Conservation (phyloP, 1,140 invertebrate species). For the Bombus confusus region DNA sequence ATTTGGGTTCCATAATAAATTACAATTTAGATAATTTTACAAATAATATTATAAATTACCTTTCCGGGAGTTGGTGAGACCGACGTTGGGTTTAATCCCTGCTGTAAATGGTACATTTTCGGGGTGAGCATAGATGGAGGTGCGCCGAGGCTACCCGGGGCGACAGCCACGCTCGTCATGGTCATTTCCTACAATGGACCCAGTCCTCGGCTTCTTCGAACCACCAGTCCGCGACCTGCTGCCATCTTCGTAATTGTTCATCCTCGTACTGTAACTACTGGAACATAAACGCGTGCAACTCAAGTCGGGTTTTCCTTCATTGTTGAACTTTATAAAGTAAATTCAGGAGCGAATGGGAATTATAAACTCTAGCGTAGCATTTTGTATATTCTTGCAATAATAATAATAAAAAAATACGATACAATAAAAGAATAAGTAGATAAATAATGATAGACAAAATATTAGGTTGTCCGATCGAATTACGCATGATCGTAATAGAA, state of each 20-base stretch:
- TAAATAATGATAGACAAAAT: no score
- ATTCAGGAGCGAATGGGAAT: no score
- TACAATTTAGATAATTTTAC: no score
- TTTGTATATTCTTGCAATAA: no score
- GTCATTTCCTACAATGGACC: conserved; percentile 73
- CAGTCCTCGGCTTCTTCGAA: conserved; percentile 68
- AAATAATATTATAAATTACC: conserved; percentile 36
- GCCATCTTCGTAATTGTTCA: conserved; percentile 69
- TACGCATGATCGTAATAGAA: no score
- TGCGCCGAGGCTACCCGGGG: conserved; percentile 75
- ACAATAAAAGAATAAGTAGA: neutral
- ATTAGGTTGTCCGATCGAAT: no score
- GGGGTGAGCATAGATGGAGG: conserved; percentile 68
- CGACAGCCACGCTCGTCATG: conserved; percentile 76
- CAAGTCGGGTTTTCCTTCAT: neutral
- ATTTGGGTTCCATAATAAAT: no score
- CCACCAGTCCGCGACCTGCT: conserved; percentile 69
- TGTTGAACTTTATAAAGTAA: no score
- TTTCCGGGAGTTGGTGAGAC: conserved; percentile 68
- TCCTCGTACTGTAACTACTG: conserved; percentile 67
- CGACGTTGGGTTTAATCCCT: conserved; percentile 63
- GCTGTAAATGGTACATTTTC: conserved; percentile 72
- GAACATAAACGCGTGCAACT: neutral
- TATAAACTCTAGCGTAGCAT: no score
- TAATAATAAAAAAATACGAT: no score